Percentiles rank a stretch among this genome's conserved stretches.
These are phyloP conservation scores for Numenius phaeopus DNA, from an alignment of 2,797 vertebrate species.

Conservation along the genomic window DNA sequence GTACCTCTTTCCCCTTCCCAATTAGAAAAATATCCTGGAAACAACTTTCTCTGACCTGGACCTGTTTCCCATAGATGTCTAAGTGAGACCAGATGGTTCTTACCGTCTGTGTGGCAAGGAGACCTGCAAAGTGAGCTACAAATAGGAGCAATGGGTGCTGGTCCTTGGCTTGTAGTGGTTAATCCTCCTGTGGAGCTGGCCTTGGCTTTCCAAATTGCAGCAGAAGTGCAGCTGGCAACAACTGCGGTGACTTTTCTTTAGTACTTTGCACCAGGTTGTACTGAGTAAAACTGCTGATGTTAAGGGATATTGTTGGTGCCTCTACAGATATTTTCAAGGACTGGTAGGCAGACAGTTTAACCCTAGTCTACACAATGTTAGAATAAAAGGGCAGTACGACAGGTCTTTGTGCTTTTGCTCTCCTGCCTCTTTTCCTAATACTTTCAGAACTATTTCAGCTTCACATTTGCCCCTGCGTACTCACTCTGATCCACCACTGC, in stretches of 20 bases:
- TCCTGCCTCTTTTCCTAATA: not conserved
- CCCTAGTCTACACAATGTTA: not conserved
- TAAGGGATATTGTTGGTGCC: not conserved
- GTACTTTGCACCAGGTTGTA: not conserved
- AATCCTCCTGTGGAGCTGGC: not conserved
- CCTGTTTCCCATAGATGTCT: not conserved
- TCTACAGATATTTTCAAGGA: not conserved
- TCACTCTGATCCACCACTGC: not conserved
- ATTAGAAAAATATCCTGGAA: not conserved
- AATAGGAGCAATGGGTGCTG: not conserved
- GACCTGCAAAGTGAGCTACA: not conserved
- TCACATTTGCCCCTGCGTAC: not conserved
- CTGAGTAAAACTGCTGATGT: not conserved
- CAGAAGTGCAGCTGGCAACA: not conserved
- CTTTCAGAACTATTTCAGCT: not conserved
- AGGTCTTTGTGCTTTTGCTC: not conserved
- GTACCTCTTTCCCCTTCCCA: not conserved
- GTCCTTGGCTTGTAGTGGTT: not conserved
- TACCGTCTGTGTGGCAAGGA: not conserved
- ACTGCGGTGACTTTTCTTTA: not conserved
- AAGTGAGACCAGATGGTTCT: not conserved
- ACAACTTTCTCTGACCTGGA: not conserved
- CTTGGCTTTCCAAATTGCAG: not conserved
- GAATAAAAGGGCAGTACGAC: not conserved
- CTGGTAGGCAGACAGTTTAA: not conserved